Conservation (phyloP, 2,113 vertebrate genomes). For the Chaetodon auriga region DNA sequence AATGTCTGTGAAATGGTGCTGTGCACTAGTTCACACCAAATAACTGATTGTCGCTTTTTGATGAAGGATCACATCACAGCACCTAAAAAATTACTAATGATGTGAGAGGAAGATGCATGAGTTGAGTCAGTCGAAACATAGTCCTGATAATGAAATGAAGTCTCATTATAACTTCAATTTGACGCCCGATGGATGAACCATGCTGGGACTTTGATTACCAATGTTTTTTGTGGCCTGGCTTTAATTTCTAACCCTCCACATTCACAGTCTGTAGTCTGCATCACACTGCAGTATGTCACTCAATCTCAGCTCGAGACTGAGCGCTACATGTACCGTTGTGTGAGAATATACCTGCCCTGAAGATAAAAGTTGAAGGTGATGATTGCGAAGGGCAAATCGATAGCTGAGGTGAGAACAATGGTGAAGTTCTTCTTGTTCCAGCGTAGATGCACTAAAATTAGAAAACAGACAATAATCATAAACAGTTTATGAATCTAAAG, state of each 20-base stretch:
- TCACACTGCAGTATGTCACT: background rate
- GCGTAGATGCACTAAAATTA: background rate
- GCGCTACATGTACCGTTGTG: background rate
- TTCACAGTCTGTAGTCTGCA: background rate
- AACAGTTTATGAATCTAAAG: background rate
- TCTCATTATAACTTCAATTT: background rate
- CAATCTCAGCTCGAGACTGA: background rate
- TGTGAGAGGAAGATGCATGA: background rate
- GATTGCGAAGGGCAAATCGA: background rate
- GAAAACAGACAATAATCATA: background rate
- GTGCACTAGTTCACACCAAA: too few species aligned
- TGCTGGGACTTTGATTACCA: background rate
- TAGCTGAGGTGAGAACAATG: constrained; percentile 2
- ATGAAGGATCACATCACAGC: background rate
- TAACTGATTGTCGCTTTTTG: too few species aligned
- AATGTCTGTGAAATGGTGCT: too few species aligned
- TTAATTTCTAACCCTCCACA: background rate
- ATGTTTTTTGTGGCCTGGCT: background rate
- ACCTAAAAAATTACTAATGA: too few species aligned
- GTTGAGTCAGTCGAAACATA: background rate
- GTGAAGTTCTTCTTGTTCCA: background rate
- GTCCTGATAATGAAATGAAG: background rate
- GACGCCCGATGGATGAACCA: background rate
- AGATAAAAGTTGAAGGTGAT: background rate
- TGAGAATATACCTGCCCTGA: background rate